phyloP scores from a whole-genome alignment of 2,113 vertebrate species.

The Triplophysa siluroides region DNA sequence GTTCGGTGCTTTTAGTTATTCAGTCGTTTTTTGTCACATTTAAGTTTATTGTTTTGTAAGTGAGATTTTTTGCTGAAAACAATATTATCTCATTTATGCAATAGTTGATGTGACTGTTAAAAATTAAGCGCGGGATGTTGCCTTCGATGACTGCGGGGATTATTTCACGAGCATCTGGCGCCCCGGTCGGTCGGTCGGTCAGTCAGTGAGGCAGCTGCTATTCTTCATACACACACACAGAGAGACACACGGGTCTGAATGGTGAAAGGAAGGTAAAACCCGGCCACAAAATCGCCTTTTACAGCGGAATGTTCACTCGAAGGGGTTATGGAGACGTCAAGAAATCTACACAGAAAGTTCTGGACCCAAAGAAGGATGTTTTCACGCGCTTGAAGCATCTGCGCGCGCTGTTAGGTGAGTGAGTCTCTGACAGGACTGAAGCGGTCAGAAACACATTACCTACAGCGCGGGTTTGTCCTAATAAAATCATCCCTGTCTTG shows the following conservation, averaged over 20 bases:
- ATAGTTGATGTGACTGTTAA: too few species aligned
- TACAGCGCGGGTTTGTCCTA: not conserved
- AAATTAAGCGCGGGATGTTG: too few species aligned
- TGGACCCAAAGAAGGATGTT: conserved; percentile 97
- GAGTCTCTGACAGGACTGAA: conserved; percentile 19
- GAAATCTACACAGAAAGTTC: conserved; percentile 99
- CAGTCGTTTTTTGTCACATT: too few species aligned
- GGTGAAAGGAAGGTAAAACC: conserved; percentile 69
- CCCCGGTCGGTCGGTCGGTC: conserved; percentile 20
- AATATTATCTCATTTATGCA: too few species aligned
- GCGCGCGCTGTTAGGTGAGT: conserved; percentile 89
- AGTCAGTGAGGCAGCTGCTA: conserved; percentile 37
- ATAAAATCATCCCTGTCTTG: not conserved
- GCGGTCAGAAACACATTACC: conserved; percentile 14
- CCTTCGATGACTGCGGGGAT: conserved; percentile 9
- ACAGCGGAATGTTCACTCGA: conserved; percentile 91
- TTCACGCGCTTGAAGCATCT: conserved; percentile 95
- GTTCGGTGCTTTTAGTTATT: too few species aligned
- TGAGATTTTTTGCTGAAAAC: too few species aligned
- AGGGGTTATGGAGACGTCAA: conserved; percentile 93
- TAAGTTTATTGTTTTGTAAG: too few species aligned
- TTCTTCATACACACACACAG: conserved; percentile 49
- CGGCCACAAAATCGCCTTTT: conserved; percentile 67
- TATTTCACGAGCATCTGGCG: conserved; percentile 31
- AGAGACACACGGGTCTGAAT: conserved; percentile 67